Base-by-base conservation (phyloP, 2,113 vertebrate species). In the Atlantisia rogersi region DNA sequence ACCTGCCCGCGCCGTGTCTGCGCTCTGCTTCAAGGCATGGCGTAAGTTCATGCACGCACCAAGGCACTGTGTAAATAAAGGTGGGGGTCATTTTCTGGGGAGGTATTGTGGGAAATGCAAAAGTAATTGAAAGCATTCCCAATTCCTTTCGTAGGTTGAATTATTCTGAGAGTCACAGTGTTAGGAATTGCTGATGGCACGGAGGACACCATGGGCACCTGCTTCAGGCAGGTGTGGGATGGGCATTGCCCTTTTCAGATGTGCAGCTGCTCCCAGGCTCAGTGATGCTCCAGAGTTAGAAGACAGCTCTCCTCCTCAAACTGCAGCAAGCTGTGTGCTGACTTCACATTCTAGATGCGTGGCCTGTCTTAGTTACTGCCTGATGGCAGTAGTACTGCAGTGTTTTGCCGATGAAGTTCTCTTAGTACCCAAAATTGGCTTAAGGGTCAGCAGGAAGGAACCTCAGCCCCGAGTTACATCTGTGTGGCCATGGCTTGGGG, bases 311-410 rank as follows among this genome's bases (percentile, higher is more conserved):
- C 50, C 29, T 0, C 44, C 44, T 90, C 82, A 18, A 4, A 80
- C 26, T 37, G 46, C 9, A 81, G 55, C 28, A 63, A 71, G 62
- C 59, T 39, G 37, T 53, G 39, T n/a, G 70, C 65, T 14, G 56
- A 31, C 4, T 79, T 39, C 53, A 50, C 37, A 39, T 55, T 55
- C 75, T 63, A 55, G 46, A 19, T 70, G 42, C 15, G 20, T 29
- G 58, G 17, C 22, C 20, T 4, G 0, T 83, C 37, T 21, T 37
- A 64, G n/a, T 81, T 86, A 35, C n/a, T 65, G 79, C 15, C 40
- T 44, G 76, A 35, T 67, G 59, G 70, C 2, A 1, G 53, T 0
- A 1, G 35, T 15, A 5, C 8, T 31, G 2, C 20, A 22, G 10
- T 9, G 5, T 1, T 88, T 89, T 90, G 44, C 46, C 18, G n/a